Conservation (phyloP, 1,140 invertebrate genomes). For the Aphaenogaster ashmeadi region DNA sequence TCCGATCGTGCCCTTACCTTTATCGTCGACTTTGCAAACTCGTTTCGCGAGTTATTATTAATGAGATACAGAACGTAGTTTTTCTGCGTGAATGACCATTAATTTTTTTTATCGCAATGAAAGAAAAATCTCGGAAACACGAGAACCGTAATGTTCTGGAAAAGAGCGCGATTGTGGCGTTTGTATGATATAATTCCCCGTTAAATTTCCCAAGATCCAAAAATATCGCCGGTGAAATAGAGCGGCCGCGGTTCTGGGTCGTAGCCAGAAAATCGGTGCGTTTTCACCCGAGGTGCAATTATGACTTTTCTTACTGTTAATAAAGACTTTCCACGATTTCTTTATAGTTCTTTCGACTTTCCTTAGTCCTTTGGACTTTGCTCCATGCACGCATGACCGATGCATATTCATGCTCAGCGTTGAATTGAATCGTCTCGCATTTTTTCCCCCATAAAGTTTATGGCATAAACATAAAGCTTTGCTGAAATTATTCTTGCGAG, state of each 20-base stretch:
- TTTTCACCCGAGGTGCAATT: constrained; percentile 33
- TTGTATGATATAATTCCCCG: constrained; percentile 31
- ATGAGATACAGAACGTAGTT: neutral
- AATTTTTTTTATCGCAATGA: constrained; percentile 31
- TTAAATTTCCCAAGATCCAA: constrained; percentile 55
- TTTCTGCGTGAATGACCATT: constrained; percentile 22
- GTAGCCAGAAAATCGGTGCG: constrained; percentile 39
- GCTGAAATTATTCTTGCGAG: neutral
- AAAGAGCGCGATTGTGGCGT: constrained; percentile 1
- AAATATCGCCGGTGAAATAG: constrained; percentile 65
- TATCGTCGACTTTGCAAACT: constrained; percentile 16
- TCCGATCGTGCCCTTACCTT: neutral
- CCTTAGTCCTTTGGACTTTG: neutral
- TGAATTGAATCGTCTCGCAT: neutral
- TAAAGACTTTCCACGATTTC: constrained; percentile 3
- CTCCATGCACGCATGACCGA: neutral
- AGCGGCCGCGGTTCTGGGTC: constrained; percentile 30
- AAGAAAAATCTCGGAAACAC: constrained; percentile 42
- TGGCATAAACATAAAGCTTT: neutral
- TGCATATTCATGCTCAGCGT: neutral
- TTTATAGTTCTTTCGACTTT: constrained; percentile 5
- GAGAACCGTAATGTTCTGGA: neutral
- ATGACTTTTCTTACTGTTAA: constrained; percentile 38
- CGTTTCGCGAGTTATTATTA: neutral
- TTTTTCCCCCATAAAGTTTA: neutral